These are phyloP conservation scores for Pygocentrus nattereri DNA, from an alignment of 2,797 vertebrate species.

Conservation along the genomic window DNA sequence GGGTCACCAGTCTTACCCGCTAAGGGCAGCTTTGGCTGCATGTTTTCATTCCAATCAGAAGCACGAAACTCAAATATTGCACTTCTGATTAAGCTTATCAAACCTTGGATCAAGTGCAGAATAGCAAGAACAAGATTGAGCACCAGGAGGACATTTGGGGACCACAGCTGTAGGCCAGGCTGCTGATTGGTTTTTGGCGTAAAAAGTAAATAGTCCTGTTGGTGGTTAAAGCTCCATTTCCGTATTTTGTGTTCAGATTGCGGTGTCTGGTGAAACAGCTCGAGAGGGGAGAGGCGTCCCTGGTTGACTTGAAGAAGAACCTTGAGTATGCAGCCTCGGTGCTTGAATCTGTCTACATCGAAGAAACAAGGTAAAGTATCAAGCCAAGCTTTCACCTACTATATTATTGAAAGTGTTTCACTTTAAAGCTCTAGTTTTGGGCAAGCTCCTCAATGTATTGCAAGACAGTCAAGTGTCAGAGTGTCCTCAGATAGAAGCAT, in stretches of 20 bases:
- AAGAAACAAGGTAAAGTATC: conserved; percentile 90
- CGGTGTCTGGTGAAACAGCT: conserved; percentile 95
- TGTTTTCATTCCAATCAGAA: too few species aligned
- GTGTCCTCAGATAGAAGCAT: neutral
- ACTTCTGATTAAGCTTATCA: too few species aligned
- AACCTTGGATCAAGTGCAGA: too few species aligned
- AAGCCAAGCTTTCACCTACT: neutral
- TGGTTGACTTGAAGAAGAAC: conserved; percentile 96
- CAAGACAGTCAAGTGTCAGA: neutral
- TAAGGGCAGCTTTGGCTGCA: too few species aligned
- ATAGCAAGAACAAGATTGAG: too few species aligned
- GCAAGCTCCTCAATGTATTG: too few species aligned
- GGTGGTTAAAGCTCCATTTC: conserved; percentile 19
- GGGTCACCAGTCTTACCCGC: too few species aligned
- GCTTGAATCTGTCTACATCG: conserved; percentile 95
- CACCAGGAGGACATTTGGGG: too few species aligned
- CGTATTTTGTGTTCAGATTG: conserved; percentile 81
- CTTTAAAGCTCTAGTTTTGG: neutral
- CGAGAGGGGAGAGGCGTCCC: conserved; percentile 94
- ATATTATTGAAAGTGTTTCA: neutral
- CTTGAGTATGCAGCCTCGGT: conserved; percentile 95
- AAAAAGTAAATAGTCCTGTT: neutral
- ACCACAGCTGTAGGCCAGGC: too few species aligned
- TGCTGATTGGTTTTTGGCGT: neutral
- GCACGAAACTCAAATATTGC: too few species aligned